Conservation (phyloP, 2,113 vertebrate species). For the Gavia stellata region DNA sequence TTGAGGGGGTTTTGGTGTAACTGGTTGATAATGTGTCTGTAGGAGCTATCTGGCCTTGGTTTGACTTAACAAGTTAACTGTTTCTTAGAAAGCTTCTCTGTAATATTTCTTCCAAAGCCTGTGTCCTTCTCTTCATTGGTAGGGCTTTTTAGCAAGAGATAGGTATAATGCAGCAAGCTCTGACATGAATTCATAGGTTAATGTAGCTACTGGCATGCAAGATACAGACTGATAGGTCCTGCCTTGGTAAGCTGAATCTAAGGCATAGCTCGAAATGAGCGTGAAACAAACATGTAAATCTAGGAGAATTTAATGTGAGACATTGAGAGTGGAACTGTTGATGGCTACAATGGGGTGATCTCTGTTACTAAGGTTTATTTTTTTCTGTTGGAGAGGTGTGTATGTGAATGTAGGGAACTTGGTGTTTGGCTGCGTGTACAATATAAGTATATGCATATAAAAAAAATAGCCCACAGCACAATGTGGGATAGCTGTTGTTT, state of each 20-base stretch:
- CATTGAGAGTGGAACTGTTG: neutral
- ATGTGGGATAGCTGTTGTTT: neutral
- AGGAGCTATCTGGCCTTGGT: neutral
- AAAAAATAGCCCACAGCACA: neutral
- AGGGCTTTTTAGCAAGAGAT: neutral
- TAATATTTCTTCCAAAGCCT: neutral
- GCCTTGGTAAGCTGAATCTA: neutral
- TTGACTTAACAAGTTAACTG: neutral
- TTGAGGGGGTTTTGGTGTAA: neutral
- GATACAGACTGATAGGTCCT: neutral
- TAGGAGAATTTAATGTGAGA: neutral
- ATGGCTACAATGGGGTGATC: too few species aligned
- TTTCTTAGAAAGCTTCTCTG: neutral
- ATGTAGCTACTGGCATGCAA: neutral
- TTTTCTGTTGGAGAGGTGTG: neutral
- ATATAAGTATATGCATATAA: neutral
- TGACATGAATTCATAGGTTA: too few species aligned
- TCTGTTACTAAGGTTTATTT: neutral
- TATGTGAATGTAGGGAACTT: neutral
- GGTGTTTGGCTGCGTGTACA: rapidly evolving
- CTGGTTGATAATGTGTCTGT: neutral
- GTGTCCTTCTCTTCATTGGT: neutral
- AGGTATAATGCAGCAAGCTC: too few species aligned
- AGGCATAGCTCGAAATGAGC: neutral
- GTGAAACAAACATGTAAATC: neutral